A percentile compares a stretch with the other conserved stretches of the same genome.
Evolutionary conservation across 2,888 invertebrate species (phyloP).

Genomic region (Baccha elongata): DNA sequence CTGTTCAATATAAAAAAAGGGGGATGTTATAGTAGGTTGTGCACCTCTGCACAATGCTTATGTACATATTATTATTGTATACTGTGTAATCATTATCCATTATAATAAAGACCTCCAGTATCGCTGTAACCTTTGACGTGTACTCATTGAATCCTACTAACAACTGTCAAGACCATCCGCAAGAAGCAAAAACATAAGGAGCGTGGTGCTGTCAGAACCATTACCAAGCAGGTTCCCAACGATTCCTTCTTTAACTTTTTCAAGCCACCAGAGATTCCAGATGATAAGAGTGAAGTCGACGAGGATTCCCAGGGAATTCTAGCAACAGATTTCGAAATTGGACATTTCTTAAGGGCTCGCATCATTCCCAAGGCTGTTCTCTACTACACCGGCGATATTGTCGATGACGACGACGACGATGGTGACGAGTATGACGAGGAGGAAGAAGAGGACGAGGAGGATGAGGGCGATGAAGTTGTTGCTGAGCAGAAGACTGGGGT

Average conservation of each 20-base stretch:
- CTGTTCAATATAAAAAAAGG: too few relatives aligned
- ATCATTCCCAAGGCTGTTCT: constrained; percentile 98
- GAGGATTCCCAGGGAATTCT: constrained; percentile 92
- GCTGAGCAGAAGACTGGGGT: constrained; percentile 76
- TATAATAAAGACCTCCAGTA: too few relatives aligned
- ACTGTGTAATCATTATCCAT: too few relatives aligned
- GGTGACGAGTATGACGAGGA: constrained; percentile 86
- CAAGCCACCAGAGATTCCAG: constrained; percentile 93
- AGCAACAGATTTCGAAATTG: constrained; percentile 98
- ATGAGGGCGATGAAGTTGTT: constrained; percentile 84
- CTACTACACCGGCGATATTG: constrained; percentile 95
- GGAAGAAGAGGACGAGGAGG: constrained; percentile 83
- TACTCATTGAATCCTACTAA: too few relatives aligned
- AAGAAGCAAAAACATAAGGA: constrained; percentile 99
- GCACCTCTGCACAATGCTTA: too few relatives aligned
- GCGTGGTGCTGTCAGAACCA: constrained; percentile 95
- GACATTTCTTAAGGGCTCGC: constrained; percentile 98
- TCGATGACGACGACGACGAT: constrained; percentile 91
- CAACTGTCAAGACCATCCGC: constrained; percentile 96
- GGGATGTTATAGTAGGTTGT: too few relatives aligned
- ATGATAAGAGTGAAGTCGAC: constrained; percentile 91
- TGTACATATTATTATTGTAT: too few relatives aligned
- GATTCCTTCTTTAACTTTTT: constrained; percentile 99
- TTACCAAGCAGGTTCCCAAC: constrained; percentile 96
- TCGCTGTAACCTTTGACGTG: too few relatives aligned